Conservation (phyloP, 2,113 vertebrate species). For the Microtus pennsylvanicus region DNA sequence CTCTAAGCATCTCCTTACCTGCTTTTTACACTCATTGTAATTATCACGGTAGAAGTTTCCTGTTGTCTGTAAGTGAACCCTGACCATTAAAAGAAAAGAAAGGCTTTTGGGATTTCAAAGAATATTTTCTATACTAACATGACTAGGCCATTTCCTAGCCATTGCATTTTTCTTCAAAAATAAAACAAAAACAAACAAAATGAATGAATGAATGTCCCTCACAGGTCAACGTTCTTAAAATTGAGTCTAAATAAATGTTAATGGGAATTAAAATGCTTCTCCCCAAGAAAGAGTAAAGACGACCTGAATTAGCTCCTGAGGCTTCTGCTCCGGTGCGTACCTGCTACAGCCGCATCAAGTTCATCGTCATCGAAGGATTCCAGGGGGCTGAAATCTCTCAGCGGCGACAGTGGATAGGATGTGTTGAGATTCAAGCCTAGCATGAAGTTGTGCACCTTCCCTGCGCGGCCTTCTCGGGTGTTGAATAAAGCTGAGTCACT, state of each 20-base stretch:
- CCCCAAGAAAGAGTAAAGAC: not conserved
- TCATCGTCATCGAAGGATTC: conserved; percentile 89
- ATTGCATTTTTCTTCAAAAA: not conserved
- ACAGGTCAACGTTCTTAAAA: not conserved
- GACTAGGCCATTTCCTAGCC: not conserved
- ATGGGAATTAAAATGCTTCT: not conserved
- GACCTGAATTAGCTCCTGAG: not conserved
- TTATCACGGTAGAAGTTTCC: not conserved
- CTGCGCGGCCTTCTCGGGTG: conserved; percentile 96
- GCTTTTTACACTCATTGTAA: not conserved
- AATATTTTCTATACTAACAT: not conserved
- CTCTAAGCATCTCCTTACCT: conserved; percentile 18
- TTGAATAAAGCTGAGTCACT: conserved; percentile 95
- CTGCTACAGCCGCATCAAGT: conserved; percentile 93
- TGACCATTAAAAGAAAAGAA: not conserved
- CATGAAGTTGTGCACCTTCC: conserved; percentile 99
- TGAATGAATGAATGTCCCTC: not conserved
- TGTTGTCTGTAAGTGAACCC: not conserved
- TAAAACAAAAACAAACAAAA: not conserved
- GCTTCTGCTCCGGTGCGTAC: conserved; percentile 71
- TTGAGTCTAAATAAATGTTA: not conserved
- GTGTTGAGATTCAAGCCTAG: conserved; percentile 96
- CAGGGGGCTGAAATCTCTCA: conserved; percentile 81
- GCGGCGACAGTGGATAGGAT: conserved; percentile 89
- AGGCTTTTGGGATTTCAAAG: not conserved